A percentile compares a stretch with the other conserved stretches of the same genome.
These are phyloP conservation scores for Nemotelus nigrinus DNA, from an alignment of 2,888 invertebrate genomes.

Conservation along the genomic window DNA sequence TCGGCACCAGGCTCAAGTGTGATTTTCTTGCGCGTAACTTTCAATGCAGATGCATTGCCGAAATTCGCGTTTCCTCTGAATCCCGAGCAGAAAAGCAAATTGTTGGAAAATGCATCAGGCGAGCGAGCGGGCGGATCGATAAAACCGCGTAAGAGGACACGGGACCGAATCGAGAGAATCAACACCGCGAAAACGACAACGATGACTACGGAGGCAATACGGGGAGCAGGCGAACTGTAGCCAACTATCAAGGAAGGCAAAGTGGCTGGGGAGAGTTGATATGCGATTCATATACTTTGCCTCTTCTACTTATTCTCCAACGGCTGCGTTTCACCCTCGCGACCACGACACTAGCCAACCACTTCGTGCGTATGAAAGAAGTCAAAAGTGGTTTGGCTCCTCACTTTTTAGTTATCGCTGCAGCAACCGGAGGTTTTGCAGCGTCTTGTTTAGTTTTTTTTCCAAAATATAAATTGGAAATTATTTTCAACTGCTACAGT, in stretches of 20 bases:
- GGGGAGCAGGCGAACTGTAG: background rate
- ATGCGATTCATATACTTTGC: constrained; percentile 8
- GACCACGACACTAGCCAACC: constrained; percentile 26
- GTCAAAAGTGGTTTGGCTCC: constrained; percentile 27
- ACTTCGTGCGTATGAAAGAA: constrained; percentile 30
- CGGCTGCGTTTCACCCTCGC: constrained; percentile 10
- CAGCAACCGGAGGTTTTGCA: no score
- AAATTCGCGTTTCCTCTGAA: no score
- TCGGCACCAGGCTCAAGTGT: no score
- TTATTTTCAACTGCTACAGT: background rate
- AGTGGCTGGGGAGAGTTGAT: constrained; percentile 5
- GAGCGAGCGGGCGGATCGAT: constrained; percentile 35
- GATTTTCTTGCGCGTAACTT: no score
- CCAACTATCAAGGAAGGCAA: background rate
- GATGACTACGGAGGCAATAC: constrained; percentile 17
- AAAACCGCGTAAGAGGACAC: constrained; percentile 44
- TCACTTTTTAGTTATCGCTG: no score
- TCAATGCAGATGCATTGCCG: no score
- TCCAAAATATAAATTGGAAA: background rate
- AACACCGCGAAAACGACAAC: constrained; percentile 34
- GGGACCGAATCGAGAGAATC: constrained; percentile 39
- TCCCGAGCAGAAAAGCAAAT: no score
- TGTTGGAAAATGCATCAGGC: constrained; percentile 27
- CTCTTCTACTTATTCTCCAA: constrained; percentile 16
- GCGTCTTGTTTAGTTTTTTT: no score